A percentile compares a stretch with the other conserved stretches of the same genome.
Evolutionary conservation across 2,888 invertebrate species (phyloP).

Genomic region (Campopleginae sp.): DNA sequence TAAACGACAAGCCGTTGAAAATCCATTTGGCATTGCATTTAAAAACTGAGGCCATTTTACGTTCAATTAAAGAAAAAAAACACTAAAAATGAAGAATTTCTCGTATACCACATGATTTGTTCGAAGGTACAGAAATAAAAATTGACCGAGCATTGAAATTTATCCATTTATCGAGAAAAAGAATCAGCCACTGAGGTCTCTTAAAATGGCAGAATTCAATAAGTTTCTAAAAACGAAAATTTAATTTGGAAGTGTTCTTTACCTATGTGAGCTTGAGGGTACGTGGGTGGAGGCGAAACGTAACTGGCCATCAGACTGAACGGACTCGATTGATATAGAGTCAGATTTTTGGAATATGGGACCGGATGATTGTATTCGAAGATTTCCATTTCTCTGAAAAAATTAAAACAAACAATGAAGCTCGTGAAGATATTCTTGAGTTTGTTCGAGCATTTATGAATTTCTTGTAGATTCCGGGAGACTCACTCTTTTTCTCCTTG

Average conservation of each 20-base stretch:
- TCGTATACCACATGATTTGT: too few species aligned
- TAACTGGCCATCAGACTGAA: slow-evolving; percentile 95
- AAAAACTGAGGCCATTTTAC: too few species aligned
- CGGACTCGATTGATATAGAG: slow-evolving; percentile 95
- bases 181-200: too few species aligned
- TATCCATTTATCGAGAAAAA: too few species aligned
- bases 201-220: too few species aligned
- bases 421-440: background rate
- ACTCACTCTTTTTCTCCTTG: slow-evolving; percentile 86
- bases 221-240: too few species aligned
- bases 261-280: slow-evolving; percentile 92
- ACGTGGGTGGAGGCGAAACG: slow-evolving; percentile 88
- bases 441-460: background rate
- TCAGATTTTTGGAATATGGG: slow-evolving; percentile 97
- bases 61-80: too few species aligned
- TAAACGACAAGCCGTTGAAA: too few species aligned
- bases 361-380: slow-evolving; percentile 95
- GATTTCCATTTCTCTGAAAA: slow-evolving; percentile 93
- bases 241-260: slow-evolving; percentile 76
- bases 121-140: too few species aligned
- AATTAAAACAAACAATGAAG: slow-evolving; percentile 3
- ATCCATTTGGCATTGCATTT: too few species aligned
- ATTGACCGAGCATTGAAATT: too few species aligned
- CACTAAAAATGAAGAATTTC: too few species aligned
- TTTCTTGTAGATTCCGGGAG: background rate